Conservation (phyloP, 2,888 invertebrate species). For the Biston betularia region DNA sequence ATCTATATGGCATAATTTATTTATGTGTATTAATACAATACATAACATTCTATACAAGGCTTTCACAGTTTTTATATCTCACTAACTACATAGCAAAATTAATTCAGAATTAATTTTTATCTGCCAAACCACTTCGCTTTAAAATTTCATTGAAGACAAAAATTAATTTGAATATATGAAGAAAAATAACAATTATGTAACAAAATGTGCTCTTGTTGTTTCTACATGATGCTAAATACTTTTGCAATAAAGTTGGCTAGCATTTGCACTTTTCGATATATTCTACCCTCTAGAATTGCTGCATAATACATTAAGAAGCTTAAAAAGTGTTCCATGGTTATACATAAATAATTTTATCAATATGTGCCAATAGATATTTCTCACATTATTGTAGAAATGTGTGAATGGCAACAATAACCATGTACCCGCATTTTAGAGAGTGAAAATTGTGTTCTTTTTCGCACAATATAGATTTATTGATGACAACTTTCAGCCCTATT, state of each 20-base stretch:
- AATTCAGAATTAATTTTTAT: constrained; percentile 16
- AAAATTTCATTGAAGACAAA: constrained; percentile 36
- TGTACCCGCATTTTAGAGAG: constrained; percentile 2
- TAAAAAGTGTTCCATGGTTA: constrained; percentile 1
- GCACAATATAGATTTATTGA: constrained; percentile 9
- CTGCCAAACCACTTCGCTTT: constrained; percentile 23
- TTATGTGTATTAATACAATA: constrained; percentile 62
- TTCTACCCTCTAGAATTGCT: constrained; percentile 26
- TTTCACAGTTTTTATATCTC: constrained; percentile 64
- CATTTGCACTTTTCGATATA: constrained; percentile 27
- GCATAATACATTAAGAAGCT: constrained; percentile 5
- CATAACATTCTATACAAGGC: constrained; percentile 65
- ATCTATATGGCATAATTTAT: constrained; percentile 47
- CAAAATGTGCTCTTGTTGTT: constrained; percentile 43
- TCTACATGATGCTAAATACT: constrained; percentile 24
- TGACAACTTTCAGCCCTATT: constrained; percentile 52
- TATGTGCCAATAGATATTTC: constrained; percentile 5
- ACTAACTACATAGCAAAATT: constrained; percentile 34
- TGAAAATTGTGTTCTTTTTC: constrained; percentile 2
- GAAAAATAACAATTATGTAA: constrained; percentile 44
- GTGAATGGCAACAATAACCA: constrained; percentile 31
- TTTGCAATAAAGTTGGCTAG: constrained; percentile 16
- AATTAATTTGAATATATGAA: constrained; percentile 29
- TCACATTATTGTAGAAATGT: constrained; percentile 12
- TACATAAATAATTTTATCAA: constrained; percentile 1